These are phyloP conservation scores for Sinella curviseta DNA, from an alignment of 1,140 invertebrate species.

Conservation along the genomic window DNA sequence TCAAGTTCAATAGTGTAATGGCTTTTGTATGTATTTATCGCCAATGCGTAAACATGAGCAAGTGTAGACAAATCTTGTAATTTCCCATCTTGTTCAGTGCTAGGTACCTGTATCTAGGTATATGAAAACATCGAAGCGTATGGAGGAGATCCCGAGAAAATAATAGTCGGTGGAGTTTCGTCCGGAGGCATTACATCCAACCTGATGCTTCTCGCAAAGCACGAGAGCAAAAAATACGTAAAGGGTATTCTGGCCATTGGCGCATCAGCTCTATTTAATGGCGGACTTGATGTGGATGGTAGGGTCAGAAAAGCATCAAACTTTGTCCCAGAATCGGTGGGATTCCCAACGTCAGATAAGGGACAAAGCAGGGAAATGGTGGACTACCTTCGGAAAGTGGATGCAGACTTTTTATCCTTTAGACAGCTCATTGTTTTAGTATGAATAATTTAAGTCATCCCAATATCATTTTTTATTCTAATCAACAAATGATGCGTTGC, in stretches of 20 bases:
- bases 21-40: too few relatives aligned
- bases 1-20: too few relatives aligned
- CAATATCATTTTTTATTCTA: too few relatives aligned
- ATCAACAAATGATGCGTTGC: neutral
- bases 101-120: neutral
- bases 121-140: neutral
- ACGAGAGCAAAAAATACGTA: neutral
- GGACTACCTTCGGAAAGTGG: neutral
- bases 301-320: neutral
- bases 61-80: too few relatives aligned
- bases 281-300: neutral
- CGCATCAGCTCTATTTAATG: neutral
- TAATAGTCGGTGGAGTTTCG: neutral
- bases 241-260: neutral
- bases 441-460: neutral
- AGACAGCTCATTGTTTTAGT: neutral
- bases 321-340: neutral
- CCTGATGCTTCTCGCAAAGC: neutral
- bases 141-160: neutral
- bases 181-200: neutral
- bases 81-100: too few relatives aligned
- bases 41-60: neutral
- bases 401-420: neutral
- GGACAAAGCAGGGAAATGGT: slow-evolving; percentile 4
- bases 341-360: neutral